Conservation (phyloP, 2,797 vertebrate species). For the Telmatherina bonti region DNA sequence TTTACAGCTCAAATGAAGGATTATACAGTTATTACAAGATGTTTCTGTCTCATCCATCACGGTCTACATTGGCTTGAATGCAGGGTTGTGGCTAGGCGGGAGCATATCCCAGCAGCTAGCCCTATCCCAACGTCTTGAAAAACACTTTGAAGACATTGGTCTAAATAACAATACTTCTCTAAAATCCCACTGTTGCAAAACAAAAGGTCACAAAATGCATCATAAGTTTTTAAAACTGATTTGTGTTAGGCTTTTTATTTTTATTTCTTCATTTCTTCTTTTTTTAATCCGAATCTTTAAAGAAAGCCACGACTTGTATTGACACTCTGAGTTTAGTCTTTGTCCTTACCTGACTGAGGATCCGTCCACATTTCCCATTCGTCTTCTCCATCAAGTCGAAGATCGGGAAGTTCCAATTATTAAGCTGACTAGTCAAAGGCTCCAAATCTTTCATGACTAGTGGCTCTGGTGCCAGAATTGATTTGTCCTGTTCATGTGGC, state of each 20-base stretch:
- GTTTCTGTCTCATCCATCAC: background rate
- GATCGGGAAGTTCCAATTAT: constrained; percentile 99
- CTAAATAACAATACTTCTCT: too few species aligned
- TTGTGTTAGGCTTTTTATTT: background rate
- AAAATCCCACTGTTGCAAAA: background rate
- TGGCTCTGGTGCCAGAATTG: constrained; percentile 92
- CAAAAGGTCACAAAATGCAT: background rate
- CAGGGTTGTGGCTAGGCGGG: too few species aligned
- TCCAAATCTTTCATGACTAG: constrained; percentile 94
- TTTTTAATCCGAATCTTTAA: background rate
- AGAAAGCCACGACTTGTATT: background rate
- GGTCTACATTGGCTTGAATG: background rate
- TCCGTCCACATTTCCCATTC: constrained; percentile 91
- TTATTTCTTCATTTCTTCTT: too few species aligned
- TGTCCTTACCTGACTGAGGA: constrained; percentile 95
- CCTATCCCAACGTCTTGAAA: too few species aligned
- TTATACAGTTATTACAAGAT: background rate
- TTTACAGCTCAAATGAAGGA: background rate
- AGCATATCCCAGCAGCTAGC: too few species aligned
- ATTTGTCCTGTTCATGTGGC: constrained; percentile 85
- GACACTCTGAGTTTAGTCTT: background rate
- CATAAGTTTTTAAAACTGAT: too few species aligned
- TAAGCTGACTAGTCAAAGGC: constrained; percentile 91
- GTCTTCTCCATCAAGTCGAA: constrained; percentile 96
- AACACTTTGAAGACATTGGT: too few species aligned